Evolutionary conservation across 2,797 vertebrate genomes (phyloP).

Genomic region (Alfaro cultratus): DNA sequence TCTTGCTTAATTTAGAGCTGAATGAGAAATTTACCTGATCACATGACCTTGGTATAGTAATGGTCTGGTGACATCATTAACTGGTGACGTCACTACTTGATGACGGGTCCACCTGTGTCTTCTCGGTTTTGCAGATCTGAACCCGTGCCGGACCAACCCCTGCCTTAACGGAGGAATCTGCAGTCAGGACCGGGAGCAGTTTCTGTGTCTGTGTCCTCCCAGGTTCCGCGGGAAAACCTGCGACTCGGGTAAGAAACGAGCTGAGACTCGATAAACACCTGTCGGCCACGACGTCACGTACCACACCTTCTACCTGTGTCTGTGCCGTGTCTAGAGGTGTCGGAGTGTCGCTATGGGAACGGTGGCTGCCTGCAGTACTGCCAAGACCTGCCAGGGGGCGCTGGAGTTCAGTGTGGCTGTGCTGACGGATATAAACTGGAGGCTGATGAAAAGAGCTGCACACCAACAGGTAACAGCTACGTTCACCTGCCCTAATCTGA

Average conservation of each 20-base stretch:
- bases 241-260: conserved; percentile 71
- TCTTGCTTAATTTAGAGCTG: background rate
- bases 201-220: conserved; percentile 84
- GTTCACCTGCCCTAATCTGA: too few species aligned
- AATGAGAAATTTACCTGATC: background rate
- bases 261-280: background rate
- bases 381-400: conserved; percentile 58
- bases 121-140: conserved; percentile 71
- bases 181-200: conserved; percentile 65
- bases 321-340: conserved; percentile 59
- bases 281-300: background rate
- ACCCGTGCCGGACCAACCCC: conserved; percentile 79
- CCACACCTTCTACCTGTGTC: background rate
- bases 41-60: background rate
- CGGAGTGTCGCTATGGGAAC: conserved; percentile 82
- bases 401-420: conserved; percentile 80
- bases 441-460: conserved; percentile 74
- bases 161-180: conserved; percentile 87
- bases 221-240: conserved; percentile 79
- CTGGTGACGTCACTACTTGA: background rate
- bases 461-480: conserved; percentile 67
- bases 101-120: background rate
- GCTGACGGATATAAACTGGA: conserved; percentile 79
- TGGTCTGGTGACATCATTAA: too few species aligned
- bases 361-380: conserved; percentile 88